These are phyloP conservation scores for Thunnus thynnus DNA, from an alignment of 2,113 vertebrate species.

Conservation along the genomic window DNA sequence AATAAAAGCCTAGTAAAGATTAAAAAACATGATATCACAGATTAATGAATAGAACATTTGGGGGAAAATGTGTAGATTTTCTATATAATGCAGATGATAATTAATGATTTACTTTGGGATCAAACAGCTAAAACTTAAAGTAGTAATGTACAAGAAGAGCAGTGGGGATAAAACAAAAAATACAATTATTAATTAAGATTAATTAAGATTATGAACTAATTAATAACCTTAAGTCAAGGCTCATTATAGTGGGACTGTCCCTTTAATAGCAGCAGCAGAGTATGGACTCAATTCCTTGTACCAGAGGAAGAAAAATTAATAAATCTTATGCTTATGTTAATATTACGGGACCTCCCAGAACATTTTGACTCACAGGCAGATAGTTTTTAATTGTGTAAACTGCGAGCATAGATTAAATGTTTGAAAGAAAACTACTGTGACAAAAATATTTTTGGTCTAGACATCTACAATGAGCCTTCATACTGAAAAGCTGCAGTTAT, in stretches of 20 bases:
- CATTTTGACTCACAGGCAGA: constrained; percentile 16
- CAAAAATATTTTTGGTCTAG: neutral
- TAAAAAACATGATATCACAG: neutral
- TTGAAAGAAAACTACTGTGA: neutral
- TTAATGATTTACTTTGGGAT: neutral
- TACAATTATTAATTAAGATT: too few relatives aligned
- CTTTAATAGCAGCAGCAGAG: constrained; percentile 19
- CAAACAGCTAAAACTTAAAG: neutral
- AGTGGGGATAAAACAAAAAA: too few relatives aligned
- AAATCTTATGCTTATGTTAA: constrained; percentile 28
- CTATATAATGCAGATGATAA: too few relatives aligned
- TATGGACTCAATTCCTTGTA: constrained; percentile 30
- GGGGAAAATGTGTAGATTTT: too few relatives aligned
- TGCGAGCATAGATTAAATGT: neutral
- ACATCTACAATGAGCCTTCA: neutral
- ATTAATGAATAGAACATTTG: neutral
- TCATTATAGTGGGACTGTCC: constrained; percentile 4
- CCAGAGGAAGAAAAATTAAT: constrained; percentile 43
- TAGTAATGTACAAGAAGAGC: too few relatives aligned
- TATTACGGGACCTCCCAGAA: constrained; percentile 24
- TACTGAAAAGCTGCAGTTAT: neutral
- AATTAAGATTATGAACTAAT: neutral
- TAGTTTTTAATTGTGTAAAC: neutral
- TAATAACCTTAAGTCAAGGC: neutral
- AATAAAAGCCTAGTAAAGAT: neutral